phyloP scores from a whole-genome alignment of 2,797 vertebrate genomes.

The Sebastes itinus region DNA sequence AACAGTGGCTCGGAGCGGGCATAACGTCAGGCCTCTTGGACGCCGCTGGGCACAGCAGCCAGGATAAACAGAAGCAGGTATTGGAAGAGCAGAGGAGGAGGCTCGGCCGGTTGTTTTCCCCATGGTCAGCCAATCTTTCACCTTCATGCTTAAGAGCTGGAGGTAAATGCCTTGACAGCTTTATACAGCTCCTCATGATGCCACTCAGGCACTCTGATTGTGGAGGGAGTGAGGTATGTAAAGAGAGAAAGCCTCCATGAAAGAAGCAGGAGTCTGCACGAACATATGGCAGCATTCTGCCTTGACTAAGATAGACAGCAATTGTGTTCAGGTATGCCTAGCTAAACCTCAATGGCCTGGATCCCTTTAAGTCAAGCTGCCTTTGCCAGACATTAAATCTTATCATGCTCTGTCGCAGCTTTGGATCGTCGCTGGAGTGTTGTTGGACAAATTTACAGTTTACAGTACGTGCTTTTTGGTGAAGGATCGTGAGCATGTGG shows the following conservation, averaged over 20 bases:
- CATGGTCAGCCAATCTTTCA: slow-evolving; percentile 60
- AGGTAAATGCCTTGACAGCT: slow-evolving; percentile 60
- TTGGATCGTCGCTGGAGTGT: slow-evolving; percentile 19
- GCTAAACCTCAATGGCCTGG: slow-evolving; percentile 54
- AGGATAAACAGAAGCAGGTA: slow-evolving; percentile 77
- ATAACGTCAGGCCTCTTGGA: slow-evolving; percentile 73
- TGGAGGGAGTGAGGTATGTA: slow-evolving; percentile 38
- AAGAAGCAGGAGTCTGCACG: slow-evolving; percentile 5
- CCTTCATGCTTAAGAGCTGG: slow-evolving; percentile 47
- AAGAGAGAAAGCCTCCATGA: slow-evolving; percentile 7
- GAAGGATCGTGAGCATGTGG: slow-evolving; percentile 15
- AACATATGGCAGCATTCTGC: slow-evolving; percentile 64
- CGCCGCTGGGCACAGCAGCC: slow-evolving; percentile 62
- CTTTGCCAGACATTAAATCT: slow-evolving; percentile 59
- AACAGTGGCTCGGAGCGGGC: slow-evolving; percentile 73
- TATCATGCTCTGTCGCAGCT: slow-evolving; percentile 37
- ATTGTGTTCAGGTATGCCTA: slow-evolving; percentile 62
- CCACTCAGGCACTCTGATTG: slow-evolving; percentile 51
- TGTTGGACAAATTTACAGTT: slow-evolving; percentile 61
- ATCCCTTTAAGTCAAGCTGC: slow-evolving; percentile 58
- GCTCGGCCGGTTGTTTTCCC: slow-evolving; percentile 50
- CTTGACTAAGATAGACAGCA: slow-evolving; percentile 60
- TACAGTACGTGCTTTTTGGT: slow-evolving; percentile 41
- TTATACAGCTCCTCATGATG: slow-evolving; percentile 60
- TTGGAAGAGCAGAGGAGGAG: slow-evolving; percentile 60